phyloP scores from a whole-genome alignment of 2,113 vertebrate species.

The Salvelinus fontinalis region DNA sequence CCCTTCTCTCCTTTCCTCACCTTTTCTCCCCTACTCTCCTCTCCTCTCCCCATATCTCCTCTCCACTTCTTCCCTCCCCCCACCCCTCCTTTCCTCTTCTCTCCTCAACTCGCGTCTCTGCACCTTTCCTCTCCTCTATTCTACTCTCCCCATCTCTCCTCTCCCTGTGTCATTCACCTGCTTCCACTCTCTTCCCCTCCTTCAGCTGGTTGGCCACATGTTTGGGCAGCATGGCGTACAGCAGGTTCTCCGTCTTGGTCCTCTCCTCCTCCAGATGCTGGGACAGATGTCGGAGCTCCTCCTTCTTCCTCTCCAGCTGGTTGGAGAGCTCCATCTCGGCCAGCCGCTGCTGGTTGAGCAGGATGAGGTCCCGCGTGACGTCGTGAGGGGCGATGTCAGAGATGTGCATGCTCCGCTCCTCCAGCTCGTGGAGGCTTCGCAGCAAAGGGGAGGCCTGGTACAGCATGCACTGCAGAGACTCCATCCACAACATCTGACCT shows the following conservation, averaged over 20 bases:
- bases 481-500: slow-evolving; percentile 79
- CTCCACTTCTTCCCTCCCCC: too few relatives aligned
- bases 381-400: slow-evolving; percentile 69
- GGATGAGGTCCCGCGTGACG: slow-evolving; percentile 68
- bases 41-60: too few relatives aligned
- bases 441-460: slow-evolving; percentile 71
- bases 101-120: too few relatives aligned
- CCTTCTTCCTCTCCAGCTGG: slow-evolving; percentile 75
- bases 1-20: too few relatives aligned
- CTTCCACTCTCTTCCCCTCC: slow-evolving; percentile 74
- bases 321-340: slow-evolving; percentile 75
- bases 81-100: too few relatives aligned
- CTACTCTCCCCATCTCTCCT: too few relatives aligned
- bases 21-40: too few relatives aligned
- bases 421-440: slow-evolving; percentile 70
- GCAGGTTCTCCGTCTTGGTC: slow-evolving; percentile 77
- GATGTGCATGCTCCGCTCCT: slow-evolving; percentile 68
- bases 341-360: slow-evolving; percentile 74
- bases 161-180: slow-evolving; percentile 53
- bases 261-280: slow-evolving; percentile 74
- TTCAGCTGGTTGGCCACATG: slow-evolving; percentile 79
- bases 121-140: too few relatives aligned
- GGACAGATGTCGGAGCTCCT: slow-evolving; percentile 76
- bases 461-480: slow-evolving; percentile 56
- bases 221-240: slow-evolving; percentile 76